Percentiles rank a stretch among this genome's conserved stretches.
Evolutionary conservation across 2,797 vertebrate species (phyloP).

Genomic region (Poecile montanus): DNA sequence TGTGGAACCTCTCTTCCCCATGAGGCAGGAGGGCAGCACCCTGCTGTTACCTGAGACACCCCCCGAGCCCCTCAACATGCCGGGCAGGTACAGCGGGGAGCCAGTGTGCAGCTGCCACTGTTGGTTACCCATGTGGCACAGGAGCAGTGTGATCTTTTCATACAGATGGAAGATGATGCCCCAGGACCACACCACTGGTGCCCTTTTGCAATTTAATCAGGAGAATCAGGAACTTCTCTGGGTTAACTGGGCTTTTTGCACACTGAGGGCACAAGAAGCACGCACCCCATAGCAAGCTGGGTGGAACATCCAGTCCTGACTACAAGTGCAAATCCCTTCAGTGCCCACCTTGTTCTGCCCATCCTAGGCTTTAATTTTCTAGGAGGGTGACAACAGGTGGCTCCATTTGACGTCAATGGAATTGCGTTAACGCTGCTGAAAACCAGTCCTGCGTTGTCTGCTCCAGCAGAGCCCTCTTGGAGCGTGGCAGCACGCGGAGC

Average conservation of each 20-base stretch:
- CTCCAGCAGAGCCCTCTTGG: not conserved
- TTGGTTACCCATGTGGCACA: not conserved
- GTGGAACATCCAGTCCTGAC: not conserved
- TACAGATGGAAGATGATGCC: conserved; percentile 53
- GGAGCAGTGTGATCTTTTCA: conserved; percentile 47
- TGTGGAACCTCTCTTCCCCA: not conserved
- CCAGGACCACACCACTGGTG: not conserved
- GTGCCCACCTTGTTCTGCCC: not conserved
- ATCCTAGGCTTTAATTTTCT: not conserved
- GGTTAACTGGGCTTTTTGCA: not conserved
- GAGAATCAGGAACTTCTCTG: not conserved
- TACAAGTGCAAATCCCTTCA: not conserved
- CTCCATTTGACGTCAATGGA: not conserved
- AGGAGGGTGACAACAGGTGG: not conserved
- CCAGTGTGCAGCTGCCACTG: not conserved
- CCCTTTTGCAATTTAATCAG: conserved; percentile 30
- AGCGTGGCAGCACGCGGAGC: not conserved
- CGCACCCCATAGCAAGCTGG: accelerated
- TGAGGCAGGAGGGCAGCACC: not conserved
- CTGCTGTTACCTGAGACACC: accelerated
- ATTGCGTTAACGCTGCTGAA: not conserved
- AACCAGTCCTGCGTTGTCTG: not conserved
- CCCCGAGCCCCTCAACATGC: too few relatives aligned
- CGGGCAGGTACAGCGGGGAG: not conserved
- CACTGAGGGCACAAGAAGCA: not conserved